Base-by-base conservation (phyloP, 2,888 invertebrate genomes). In the Coelinius sp. region DNA sequence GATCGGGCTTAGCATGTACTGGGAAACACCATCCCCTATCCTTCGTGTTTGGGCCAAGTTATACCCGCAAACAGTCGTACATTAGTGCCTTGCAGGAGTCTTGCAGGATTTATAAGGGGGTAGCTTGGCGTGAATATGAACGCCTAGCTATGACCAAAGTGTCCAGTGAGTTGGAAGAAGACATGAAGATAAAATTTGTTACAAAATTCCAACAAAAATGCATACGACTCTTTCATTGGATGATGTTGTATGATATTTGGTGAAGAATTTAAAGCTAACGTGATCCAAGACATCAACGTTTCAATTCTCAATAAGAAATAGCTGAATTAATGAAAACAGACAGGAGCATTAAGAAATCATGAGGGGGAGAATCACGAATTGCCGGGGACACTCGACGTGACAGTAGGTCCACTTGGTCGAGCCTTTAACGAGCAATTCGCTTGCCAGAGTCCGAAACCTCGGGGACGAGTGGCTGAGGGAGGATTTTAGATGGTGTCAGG, bases 51-150 rank as follows among this genome's bases (percentile, higher is more conserved):
- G 84, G 86, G 85, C 85, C 86, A 86, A 86, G 86, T 87, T 87
- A 87, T 87, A 85, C 86, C 86, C 86, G 85, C 87, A 87, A 87
- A 87, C 87, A 87, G 87, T 87, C 87, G 87, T 87, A 87, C 87
- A 86, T 87, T 87, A 87, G 87, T 87, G 87, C 84, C 84, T 84
- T 20, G 80, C 83, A 81, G 80, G 84, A 85, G 85, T 87, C 85
- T 84, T 85, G 83, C 82, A 86, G 87, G 86, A 87, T 87, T 87
- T 87, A 86, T 85, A 86, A 83, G 85, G 84, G 84, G 38, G 80
- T 81, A 81, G 82, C 78, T 14, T 10, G 80, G 78, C 80, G 81
- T 80, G 82, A 79, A 79, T 80, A 77, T 77, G 76, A 79, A 77
- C 80, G 79, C 79, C 81, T 83, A 78, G 78, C 71, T 63, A 53